Evolutionary conservation across 2,888 invertebrate species (phyloP).

Genomic region (Tanaodytes sp.): DNA sequence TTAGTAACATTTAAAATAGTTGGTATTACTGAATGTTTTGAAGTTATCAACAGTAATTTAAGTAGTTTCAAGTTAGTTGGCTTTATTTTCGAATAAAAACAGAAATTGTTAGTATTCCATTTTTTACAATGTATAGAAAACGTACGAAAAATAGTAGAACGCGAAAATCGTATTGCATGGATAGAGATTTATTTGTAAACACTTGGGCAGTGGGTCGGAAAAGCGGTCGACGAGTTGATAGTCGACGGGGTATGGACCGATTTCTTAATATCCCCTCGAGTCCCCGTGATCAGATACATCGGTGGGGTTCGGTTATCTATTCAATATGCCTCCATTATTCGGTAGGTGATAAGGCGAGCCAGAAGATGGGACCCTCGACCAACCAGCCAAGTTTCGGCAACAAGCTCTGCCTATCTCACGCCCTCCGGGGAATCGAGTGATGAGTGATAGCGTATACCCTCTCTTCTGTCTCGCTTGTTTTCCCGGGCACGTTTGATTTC

Average conservation of each 20-base stretch:
- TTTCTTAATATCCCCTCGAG: constrained; percentile 69
- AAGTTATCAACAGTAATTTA: too few relatives aligned
- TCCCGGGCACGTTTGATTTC: constrained; percentile 47
- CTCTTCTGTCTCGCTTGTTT: constrained; percentile 50
- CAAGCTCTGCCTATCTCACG: constrained; percentile 60
- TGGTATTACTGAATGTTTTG: too few relatives aligned
- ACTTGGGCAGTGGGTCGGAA: constrained; percentile 47
- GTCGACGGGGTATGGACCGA: constrained; percentile 57
- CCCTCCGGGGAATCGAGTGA: constrained; percentile 64
- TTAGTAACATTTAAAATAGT: too few relatives aligned
- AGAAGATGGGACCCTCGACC: constrained; percentile 55
- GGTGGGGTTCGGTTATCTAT: constrained; percentile 69
- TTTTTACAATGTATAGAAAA: constrained; percentile 30
- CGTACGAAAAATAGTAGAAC: too few relatives aligned
- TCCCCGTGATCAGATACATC: constrained; percentile 68
- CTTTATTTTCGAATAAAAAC: too few relatives aligned
- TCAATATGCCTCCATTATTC: constrained; percentile 72
- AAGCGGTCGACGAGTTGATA: constrained; percentile 47
- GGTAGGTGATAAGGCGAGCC: constrained; percentile 69
- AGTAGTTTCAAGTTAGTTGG: too few relatives aligned
- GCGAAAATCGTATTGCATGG: too few relatives aligned
- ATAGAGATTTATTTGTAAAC: constrained; percentile 54
- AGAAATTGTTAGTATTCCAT: constrained; percentile 44
- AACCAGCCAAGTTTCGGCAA: constrained; percentile 50
- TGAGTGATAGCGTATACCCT: constrained; percentile 62